Conservation (phyloP, 2,797 vertebrate species). For the Caiman crocodilus region DNA sequence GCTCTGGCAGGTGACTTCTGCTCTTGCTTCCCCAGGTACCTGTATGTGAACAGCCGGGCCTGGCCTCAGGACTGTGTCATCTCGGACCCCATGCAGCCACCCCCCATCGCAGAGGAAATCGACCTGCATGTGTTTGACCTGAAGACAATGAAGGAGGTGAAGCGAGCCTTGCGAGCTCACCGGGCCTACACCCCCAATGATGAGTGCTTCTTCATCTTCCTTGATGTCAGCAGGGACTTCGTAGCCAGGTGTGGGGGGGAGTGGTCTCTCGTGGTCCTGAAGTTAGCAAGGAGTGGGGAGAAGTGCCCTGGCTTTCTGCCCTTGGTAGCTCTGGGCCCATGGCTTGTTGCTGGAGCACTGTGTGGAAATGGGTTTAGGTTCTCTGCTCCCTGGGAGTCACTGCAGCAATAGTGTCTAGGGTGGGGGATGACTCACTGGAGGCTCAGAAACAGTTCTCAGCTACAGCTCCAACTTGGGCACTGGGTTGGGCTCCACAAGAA, state of each 20-base stretch:
- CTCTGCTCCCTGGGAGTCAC: no score
- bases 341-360: no score
- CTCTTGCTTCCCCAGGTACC: constrained; percentile 84
- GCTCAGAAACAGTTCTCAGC: not conserved
- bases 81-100: constrained; percentile 95
- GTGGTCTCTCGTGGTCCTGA: accelerated
- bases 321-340: no score
- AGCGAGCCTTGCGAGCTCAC: constrained; percentile 90
- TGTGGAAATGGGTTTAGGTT: no score
- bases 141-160: constrained; percentile 94
- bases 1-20: not conserved
- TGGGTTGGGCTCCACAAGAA: no score
- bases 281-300: accelerated
- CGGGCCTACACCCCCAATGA: constrained; percentile 96
- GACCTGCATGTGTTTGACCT: constrained; percentile 96
- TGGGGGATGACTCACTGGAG: not conserved
- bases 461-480: no score
- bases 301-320: no score
- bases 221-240: constrained; percentile 96
- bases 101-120: constrained; percentile 96
- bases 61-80: constrained; percentile 94
- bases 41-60: constrained; percentile 96
- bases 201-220: constrained; percentile 98
- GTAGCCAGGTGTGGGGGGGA: constrained; percentile 89
- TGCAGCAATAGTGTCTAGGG: no score